phyloP scores from a whole-genome alignment of 2,113 vertebrate genomes.

The Paratilapia polleni region DNA sequence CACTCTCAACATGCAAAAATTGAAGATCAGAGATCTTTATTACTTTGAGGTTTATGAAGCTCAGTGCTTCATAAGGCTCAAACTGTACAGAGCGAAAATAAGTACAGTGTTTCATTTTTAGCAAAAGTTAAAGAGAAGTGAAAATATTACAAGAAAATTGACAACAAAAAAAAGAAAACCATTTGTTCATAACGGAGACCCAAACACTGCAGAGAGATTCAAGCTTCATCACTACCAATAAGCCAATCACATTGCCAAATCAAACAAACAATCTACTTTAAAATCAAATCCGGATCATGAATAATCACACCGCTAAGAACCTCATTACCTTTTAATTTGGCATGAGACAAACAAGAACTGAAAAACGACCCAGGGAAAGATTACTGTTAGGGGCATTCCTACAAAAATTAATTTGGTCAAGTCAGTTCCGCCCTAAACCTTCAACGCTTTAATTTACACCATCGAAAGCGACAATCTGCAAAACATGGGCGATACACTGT shows the following conservation, averaged over 20 bases:
- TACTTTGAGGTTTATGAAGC: neutral
- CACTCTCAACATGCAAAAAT: neutral
- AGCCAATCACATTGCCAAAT: neutral
- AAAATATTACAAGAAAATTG: neutral
- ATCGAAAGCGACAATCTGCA: neutral
- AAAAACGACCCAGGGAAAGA: neutral
- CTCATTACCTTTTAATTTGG: neutral
- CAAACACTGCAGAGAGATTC: neutral
- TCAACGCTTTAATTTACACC: neutral
- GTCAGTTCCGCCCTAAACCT: neutral
- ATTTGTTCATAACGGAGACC: neutral
- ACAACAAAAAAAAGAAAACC: neutral
- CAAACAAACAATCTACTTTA: constrained; percentile 21
- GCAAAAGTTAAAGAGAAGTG: neutral
- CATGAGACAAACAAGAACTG: neutral
- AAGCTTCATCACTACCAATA: neutral
- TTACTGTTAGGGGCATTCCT: rapidly evolving
- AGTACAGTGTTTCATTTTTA: neutral
- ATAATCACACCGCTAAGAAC: constrained; percentile 16
- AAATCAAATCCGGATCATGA: constrained; percentile 12
- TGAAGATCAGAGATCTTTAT: neutral
- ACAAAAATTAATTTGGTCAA: neutral
- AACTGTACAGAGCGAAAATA: neutral
- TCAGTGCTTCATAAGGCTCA: neutral
- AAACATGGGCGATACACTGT: neutral